A percentile compares a stretch with the other conserved stretches of the same genome.
Conservation (phyloP, 1,140 invertebrate genomes). For the Heterodera carotae region DNA sequence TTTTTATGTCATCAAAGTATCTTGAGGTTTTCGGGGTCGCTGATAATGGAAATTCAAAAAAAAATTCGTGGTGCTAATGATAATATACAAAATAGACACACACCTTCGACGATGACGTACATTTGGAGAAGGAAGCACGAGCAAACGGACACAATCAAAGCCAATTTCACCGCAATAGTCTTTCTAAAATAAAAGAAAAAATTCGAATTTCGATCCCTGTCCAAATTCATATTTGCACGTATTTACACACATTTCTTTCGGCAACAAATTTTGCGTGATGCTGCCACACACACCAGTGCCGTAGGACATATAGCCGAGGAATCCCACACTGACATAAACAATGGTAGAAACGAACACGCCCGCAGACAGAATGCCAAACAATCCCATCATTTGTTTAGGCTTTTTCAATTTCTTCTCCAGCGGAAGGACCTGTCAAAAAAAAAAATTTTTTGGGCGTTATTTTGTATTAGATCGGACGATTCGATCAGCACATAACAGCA, state of each 20-base stretch:
- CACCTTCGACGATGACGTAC: conserved; percentile 83
- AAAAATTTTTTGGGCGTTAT: no score
- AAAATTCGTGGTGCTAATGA: no score
- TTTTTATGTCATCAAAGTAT: no score
- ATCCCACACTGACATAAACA: conserved; percentile 57
- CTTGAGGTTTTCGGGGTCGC: no score
- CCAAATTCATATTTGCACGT: not conserved
- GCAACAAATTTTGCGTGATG: conserved; percentile 63
- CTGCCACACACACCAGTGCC: conserved; percentile 62
- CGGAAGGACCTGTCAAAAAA: conserved; percentile 51
- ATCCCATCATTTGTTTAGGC: conserved; percentile 56
- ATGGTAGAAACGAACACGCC: conserved; percentile 59
- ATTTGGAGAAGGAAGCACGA: conserved; percentile 77
- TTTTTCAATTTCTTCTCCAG: conserved; percentile 57
- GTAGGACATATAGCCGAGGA: conserved; percentile 64
- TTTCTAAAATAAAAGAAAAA: conserved; percentile 58
- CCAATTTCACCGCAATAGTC: conserved; percentile 66
- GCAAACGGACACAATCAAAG: conserved; percentile 67
- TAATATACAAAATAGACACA: no score
- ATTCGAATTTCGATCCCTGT: no score
- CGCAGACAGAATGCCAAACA: conserved; percentile 55
- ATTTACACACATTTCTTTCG: no score
- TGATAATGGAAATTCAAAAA: no score
- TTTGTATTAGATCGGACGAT: no score
- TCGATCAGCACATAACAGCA: no score